These are phyloP conservation scores for Epizoanthus fatuus DNA, from an alignment of 92 coral and sea anemone species.

Conservation along the genomic window DNA sequence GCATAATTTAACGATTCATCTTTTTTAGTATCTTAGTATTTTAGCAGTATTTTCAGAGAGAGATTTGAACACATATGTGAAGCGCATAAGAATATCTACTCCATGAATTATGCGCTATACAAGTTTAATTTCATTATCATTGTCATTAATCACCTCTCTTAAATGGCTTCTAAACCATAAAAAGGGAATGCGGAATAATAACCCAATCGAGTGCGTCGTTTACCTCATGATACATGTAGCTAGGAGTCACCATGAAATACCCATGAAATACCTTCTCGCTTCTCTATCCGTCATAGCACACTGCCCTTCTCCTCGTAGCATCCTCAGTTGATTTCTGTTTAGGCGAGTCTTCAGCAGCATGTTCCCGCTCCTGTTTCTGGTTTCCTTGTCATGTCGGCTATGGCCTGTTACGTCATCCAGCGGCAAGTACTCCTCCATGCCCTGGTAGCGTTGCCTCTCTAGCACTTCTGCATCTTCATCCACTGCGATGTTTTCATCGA, in stretches of 20 bases:
- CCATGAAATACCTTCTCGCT: constrained; percentile 27
- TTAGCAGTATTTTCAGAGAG: no score
- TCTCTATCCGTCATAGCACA: constrained; percentile 26
- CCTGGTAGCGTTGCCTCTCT: constrained; percentile 72
- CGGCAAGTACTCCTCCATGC: constrained; percentile 65
- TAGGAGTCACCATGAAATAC: background rate
- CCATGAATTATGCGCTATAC: no score
- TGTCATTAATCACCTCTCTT: no score
- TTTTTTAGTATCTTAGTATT: no score
- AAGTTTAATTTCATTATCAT: no score
- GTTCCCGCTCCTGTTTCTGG: background rate
- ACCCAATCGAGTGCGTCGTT: background rate
- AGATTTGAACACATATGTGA: no score
- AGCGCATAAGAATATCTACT: no score
- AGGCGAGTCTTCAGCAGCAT: background rate
- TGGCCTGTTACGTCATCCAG: constrained; percentile 7
- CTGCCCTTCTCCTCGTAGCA: background rate
- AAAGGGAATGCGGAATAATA: background rate
- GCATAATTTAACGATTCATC: no score
- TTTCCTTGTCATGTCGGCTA: background rate
- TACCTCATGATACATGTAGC: background rate
- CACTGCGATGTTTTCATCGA: constrained; percentile 66
- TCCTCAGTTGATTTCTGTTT: background rate
- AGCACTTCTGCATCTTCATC: constrained; percentile 83
- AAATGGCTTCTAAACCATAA: no score